Percentiles rank a stretch among this genome's conserved stretches.
Evolutionary conservation across 2,888 invertebrate genomes (phyloP).

Genomic region (Gordius sp.): DNA sequence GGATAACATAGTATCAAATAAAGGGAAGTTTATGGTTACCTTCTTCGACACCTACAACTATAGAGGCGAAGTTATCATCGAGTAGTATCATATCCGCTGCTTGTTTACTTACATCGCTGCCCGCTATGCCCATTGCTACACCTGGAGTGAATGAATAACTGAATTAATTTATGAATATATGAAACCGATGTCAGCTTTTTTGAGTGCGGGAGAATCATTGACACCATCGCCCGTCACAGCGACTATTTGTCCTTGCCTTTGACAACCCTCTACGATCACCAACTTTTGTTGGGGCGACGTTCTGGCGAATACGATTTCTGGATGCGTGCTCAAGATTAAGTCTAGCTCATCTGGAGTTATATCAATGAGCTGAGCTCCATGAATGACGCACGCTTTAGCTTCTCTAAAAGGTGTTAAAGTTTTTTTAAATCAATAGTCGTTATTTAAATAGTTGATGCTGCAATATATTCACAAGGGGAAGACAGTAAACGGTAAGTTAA

Average conservation of each 20-base stretch:
- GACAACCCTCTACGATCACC: conserved; percentile 37
- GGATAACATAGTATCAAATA: neutral
- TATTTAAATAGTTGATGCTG: no score
- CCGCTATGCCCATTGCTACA: conserved; percentile 33
- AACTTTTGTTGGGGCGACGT: conserved; percentile 32
- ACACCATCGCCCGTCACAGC: conserved; percentile 38
- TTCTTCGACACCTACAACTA: conserved; percentile 57
- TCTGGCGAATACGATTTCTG: conserved; percentile 30
- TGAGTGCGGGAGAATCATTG: conserved; percentile 37
- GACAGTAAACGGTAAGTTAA: no score
- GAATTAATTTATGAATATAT: neutral
- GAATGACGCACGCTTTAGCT: conserved; percentile 27
- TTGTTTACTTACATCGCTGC: conserved; percentile 46
- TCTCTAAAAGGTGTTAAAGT: no score
- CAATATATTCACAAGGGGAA: no score
- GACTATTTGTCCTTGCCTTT: conserved; percentile 36
- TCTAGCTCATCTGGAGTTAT: conserved; percentile 26
- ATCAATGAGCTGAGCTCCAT: conserved; percentile 26
- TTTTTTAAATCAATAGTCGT: no score
- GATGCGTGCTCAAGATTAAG: conserved; percentile 25
- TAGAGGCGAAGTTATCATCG: conserved; percentile 94
- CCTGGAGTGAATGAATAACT: conserved; percentile 21
- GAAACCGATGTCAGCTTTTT: conserved; percentile 35
- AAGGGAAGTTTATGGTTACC: conserved; percentile 22
- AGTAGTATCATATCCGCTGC: conserved; percentile 97